Base-by-base conservation (phyloP, 2,888 invertebrate genomes). In the Sphaerophoria taeniata region DNA sequence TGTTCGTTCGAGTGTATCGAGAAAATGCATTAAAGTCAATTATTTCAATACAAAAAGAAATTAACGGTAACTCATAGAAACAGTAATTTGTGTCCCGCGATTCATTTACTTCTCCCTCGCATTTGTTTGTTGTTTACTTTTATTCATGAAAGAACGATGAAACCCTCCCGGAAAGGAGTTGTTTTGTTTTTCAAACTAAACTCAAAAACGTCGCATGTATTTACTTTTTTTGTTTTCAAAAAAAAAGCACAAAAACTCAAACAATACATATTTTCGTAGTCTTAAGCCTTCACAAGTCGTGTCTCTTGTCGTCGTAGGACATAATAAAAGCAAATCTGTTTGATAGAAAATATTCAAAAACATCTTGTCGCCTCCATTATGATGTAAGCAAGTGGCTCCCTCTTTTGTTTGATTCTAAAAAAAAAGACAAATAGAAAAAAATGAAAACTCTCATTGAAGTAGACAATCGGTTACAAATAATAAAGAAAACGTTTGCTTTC, bases 331-430 rank as follows among this genome's bases (percentile, higher is more conserved):
- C 6, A 6, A 60, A 39, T 12, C 58, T 12, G 11, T 34, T 67
- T 71, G 9, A 16, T 3, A 61, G 58, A n/a, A 47, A 65, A 55
- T 9, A 43, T 69, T 70, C 70, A 70, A 73, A 70, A 53, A 43
- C 58, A 56, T 70, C 47, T 60, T 33, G 16, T 69, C 51, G 63
- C 69, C 56, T 63, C 69, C 77, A 51, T 75, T 75, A 84, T 84
- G 84, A 75, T 75, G 84, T 84, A 84, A 84, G 84, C 67, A 31
- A 75, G 55, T 74, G 36, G 45, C 58, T 56, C 51, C 43, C 24
- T 78, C 39, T 56, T 47, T 67, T 39, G 75, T 81, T 39, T 53
- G 53, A 61, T 61, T 69, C 7, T 63, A 16, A 71, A 76, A 61
- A 63, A 47, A 43, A 24, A 24, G 24, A 24, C 24, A 24, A 24